A percentile compares a stretch with the other conserved stretches of the same genome.
phyloP scores from a whole-genome alignment of 1,140 invertebrate genomes.

The Steinernema khuongi region DNA sequence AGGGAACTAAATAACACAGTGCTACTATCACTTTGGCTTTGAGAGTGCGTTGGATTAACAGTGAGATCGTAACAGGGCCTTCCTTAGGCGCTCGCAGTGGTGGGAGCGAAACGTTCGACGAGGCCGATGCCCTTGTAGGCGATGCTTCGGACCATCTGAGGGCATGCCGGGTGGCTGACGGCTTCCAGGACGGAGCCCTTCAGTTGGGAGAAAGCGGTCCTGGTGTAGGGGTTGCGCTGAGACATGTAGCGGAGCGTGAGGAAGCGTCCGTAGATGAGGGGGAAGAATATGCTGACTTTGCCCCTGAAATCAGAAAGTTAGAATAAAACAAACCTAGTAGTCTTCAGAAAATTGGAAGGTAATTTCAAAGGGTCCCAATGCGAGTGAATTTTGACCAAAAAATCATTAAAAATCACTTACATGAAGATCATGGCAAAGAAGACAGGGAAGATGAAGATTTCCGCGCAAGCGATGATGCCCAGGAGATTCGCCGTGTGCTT shows the following conservation, averaged over 20 bases:
- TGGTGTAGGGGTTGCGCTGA: slow-evolving; percentile 83
- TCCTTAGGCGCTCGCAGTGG: neutral
- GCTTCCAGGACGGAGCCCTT: neutral
- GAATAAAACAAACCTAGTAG: slow-evolving; percentile 9
- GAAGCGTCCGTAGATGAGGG: slow-evolving; percentile 91
- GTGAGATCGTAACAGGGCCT: slow-evolving; percentile 4
- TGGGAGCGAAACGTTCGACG: neutral
- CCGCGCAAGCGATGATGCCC: slow-evolving; percentile 76
- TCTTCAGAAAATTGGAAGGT: neutral
- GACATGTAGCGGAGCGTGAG: slow-evolving; percentile 79
- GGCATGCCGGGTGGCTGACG: slow-evolving; percentile 8
- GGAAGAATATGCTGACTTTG: slow-evolving; percentile 75
- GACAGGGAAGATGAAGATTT: slow-evolving; percentile 83
- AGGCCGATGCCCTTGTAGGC: slow-evolving; percentile 10
- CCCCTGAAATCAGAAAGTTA: slow-evolving; percentile 68
- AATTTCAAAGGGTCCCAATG: neutral
- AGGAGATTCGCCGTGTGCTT: slow-evolving; percentile 80
- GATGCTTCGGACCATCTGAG: slow-evolving; percentile 2
- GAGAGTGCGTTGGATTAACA: neutral
- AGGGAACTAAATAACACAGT: neutral
- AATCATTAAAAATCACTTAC: slow-evolving; percentile 67
- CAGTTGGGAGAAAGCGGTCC: slow-evolving; percentile 28
- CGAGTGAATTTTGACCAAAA: neutral
- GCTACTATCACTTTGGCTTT: slow-evolving; percentile 14
- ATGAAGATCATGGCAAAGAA: slow-evolving; percentile 74